Evolutionary conservation across 2,888 invertebrate species (phyloP), one percentile per base, ranked within the genome.

Genomic region (Scaptomyza caliginosa): DNA sequence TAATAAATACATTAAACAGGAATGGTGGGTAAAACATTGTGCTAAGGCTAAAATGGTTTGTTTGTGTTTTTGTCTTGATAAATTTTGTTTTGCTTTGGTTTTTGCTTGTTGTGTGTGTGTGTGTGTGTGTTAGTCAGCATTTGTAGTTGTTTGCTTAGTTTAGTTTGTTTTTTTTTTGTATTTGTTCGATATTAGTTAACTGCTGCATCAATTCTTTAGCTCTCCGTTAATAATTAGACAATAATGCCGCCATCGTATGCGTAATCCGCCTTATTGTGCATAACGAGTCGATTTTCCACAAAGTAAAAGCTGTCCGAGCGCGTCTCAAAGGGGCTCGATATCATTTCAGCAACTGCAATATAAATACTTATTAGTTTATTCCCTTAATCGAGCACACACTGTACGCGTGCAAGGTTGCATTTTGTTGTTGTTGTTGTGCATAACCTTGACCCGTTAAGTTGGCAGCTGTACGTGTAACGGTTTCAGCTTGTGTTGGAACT

Each of bases 191-290:
- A 16, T 51, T 64, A 67, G 64, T 72, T 68, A 52, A 55, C 38
- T 50, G 51, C 55, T 63, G 52, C 51, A 45, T 69, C 59, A 66
- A 65, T 71, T 66, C 55, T 48, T 51, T 62, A 32, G 46, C 52
- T 54, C 39, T 46, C 34, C 3, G 13, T 10, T 30, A 26, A 8
- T 26, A 23, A 23, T 34, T 80, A 87, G 67, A 82, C 73, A 55
- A 81, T 72, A 55, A 83, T 75, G 75, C 96, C 96, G 63, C 97
- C 97, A 88, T 98, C 96, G 92, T 98, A 99, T 48, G 99, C 97
- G 92, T 99, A 99, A 92, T 99, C 99, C 34, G 99, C 99, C 93
- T 99, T 99, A 92, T 99, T 99, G 93, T 99, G 99, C 99, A 99
- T 99, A 71, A 99, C 97, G 62, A 99, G 94, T 88, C 94, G 94